Base-by-base conservation (phyloP, 2,797 vertebrate species). In the Scleropages formosus region DNA sequence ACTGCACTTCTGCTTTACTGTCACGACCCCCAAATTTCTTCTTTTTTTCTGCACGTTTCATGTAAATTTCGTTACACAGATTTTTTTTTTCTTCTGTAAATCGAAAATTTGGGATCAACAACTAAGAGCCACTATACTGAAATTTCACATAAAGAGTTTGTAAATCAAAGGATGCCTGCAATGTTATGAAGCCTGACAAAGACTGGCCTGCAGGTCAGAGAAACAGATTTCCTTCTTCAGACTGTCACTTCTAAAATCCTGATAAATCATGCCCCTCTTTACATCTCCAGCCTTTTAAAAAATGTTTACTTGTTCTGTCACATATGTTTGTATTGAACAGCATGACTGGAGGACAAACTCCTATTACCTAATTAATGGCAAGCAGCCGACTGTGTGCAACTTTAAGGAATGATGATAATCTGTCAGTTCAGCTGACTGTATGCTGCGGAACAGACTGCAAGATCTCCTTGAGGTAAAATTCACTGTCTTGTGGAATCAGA, bases 331-430 rank as follows among this genome's bases (percentile, higher is more conserved):
- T 72, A 72, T 58, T 75, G 79, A 75, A 80, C 75, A 66, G 66
- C 66, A 67, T 63, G 70, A 73, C 75, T 24, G 73, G 46, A 62
- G 31, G 47, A 69, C 16, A 31, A 58, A 13, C 73, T 49, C n/a
- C 49, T 47, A 69, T 56, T 12, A 75, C 70, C 74, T 73, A 78
- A 80, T 79, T 70, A 86, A 87, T 87, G 84, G 84, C 86, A 87
- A 85, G 87, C 86, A 84, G 80, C 80, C 82, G 0, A 62, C 75
- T 74, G 71, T 39, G 73, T 59, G 69, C 74, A 58, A 51, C 66
- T 80, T 78, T 78, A 77, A 75, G 61, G 77, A 76, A 47, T 56
- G 65, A 22, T 53, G 79, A 61, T 39, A 70, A 72, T 47, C 63
- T 77, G 65, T 59, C 69, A 26, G 3, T 22, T 63, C 67, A 61